These are phyloP conservation scores for Dryobates pubescens DNA, from an alignment of 2,797 vertebrate species.

Conservation along the genomic window DNA sequence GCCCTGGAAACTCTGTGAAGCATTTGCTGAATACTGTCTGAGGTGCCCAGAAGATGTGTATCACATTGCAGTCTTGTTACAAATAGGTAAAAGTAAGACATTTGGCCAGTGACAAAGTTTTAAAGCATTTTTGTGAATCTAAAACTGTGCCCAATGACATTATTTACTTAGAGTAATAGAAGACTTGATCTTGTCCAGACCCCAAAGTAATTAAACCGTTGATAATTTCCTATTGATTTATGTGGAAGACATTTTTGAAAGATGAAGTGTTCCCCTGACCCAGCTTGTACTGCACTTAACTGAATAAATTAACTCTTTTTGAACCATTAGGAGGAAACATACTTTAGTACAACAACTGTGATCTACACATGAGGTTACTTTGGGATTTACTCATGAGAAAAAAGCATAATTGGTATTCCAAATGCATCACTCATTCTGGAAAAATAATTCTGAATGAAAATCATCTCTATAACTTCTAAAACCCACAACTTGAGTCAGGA, in stretches of 20 bases:
- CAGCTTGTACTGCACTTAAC: not conserved
- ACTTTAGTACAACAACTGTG: not conserved
- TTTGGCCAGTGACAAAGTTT: not conserved
- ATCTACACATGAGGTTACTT: not conserved
- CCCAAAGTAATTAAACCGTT: not conserved
- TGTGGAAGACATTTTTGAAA: not conserved
- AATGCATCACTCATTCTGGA: not conserved
- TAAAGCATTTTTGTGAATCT: not conserved
- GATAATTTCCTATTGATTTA: not conserved
- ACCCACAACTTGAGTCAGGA: not conserved
- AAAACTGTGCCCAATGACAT: not conserved
- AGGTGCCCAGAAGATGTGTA: not conserved
- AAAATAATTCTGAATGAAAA: not conserved
- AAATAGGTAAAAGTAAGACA: not conserved
- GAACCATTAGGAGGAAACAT: not conserved
- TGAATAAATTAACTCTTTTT: not conserved
- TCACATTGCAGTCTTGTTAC: not conserved
- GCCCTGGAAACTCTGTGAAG: not conserved
- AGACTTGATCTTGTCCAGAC: not conserved
- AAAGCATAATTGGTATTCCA: not conserved
- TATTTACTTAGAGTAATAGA: not conserved
- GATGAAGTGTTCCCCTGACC: not conserved
- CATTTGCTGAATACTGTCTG: not conserved
- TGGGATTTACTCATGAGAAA: not conserved
- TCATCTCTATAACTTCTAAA: not conserved